A percentile compares a stretch with the other conserved stretches of the same genome.
These are phyloP conservation scores for Drosophila tripunctata DNA, from an alignment of 2,888 invertebrate species.

Conservation along the genomic window DNA sequence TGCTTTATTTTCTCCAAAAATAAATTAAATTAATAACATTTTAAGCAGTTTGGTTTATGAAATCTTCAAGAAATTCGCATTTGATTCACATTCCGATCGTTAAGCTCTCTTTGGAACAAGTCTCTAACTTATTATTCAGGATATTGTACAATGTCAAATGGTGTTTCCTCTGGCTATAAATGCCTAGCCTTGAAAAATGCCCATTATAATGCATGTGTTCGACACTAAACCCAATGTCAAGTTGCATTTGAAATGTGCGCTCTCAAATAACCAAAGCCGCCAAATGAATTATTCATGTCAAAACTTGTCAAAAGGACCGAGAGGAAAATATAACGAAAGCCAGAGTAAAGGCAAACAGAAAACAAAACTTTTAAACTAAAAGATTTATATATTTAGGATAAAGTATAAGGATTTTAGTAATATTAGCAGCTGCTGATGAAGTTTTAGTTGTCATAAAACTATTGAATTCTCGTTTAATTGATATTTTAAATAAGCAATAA, in stretches of 20 bases:
- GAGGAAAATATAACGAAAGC: slow-evolving; percentile 12
- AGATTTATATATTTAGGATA: too few species aligned
- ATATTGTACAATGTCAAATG: slow-evolving; percentile 31
- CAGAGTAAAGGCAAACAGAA: slow-evolving; percentile 3
- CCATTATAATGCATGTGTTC: slow-evolving; percentile 22
- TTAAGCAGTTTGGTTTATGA: neutral
- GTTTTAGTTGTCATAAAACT: too few species aligned
- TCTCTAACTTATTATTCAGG: slow-evolving; percentile 36
- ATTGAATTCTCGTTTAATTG: too few species aligned
- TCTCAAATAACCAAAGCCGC: slow-evolving; percentile 51
- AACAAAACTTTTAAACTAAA: too few species aligned
- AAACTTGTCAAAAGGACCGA: slow-evolving; percentile 22
- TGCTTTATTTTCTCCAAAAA: too few species aligned
- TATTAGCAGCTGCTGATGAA: too few species aligned
- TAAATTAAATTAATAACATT: neutral
- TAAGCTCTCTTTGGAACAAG: neutral
- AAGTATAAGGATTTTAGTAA: too few species aligned
- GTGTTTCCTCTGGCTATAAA: slow-evolving; percentile 13
- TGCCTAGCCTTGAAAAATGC: slow-evolving; percentile 45
- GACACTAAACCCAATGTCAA: slow-evolving; percentile 65
- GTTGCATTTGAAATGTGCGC: slow-evolving; percentile 54
- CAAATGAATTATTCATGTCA: slow-evolving; percentile 67
- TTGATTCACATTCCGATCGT: neutral
- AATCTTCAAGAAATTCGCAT: neutral
- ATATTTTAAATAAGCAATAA: too few species aligned